A percentile compares a stretch with the other conserved stretches of the same genome.
phyloP scores from a whole-genome alignment of 2,888 invertebrate genomes.

The Patella ulyssiponensis region DNA sequence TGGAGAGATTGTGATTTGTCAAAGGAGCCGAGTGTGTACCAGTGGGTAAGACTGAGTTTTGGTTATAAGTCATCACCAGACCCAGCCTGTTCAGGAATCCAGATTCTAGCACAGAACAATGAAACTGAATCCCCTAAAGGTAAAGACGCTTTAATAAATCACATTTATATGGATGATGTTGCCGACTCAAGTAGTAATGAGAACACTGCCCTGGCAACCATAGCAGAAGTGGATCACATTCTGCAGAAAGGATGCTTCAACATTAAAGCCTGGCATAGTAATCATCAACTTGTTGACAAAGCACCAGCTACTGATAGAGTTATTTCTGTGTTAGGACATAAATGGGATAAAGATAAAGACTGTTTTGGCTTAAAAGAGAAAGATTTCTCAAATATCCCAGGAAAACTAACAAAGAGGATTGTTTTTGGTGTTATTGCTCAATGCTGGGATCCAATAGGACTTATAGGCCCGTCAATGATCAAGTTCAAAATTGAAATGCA shows the following conservation, averaged over 20 bases:
- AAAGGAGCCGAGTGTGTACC: too few relatives aligned
- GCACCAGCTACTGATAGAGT: not conserved
- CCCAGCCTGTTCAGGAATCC: too few relatives aligned
- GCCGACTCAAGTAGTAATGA: not conserved
- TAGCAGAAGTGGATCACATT: not conserved
- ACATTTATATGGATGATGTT: not conserved
- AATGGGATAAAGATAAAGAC: not conserved
- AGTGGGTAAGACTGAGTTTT: too few relatives aligned
- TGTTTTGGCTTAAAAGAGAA: too few relatives aligned
- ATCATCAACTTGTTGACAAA: not conserved
- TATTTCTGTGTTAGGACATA: not conserved
- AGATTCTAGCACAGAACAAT: too few relatives aligned
- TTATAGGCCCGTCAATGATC: not conserved
- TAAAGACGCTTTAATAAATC: too few relatives aligned
- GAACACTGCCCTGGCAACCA: not conserved
- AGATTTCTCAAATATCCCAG: too few relatives aligned
- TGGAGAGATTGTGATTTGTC: too few relatives aligned
- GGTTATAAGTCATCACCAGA: too few relatives aligned
- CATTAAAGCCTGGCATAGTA: not conserved
- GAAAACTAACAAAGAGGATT: too few relatives aligned
- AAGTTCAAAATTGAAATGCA: conserved; percentile 8
- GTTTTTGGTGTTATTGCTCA: not conserved
- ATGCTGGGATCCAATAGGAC: conserved; percentile 7
- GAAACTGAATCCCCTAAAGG: too few relatives aligned
- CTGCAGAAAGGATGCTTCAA: not conserved